phyloP scores from a whole-genome alignment of 2,113 vertebrate species.

The Glareola pratincola region DNA sequence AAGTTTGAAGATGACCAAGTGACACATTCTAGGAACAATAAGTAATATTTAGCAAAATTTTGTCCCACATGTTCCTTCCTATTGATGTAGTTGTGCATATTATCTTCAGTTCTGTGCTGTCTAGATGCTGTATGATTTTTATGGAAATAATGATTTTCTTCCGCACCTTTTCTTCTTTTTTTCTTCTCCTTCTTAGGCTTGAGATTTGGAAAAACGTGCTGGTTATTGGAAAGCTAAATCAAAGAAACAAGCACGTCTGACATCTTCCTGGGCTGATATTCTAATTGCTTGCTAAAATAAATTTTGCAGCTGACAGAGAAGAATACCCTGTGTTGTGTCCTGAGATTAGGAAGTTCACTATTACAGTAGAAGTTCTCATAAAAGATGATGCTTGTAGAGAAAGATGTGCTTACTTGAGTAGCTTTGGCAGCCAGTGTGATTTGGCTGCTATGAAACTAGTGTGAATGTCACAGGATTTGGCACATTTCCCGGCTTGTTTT shows the following conservation, averaged over 20 bases:
- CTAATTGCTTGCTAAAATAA: background rate
- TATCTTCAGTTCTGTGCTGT: background rate
- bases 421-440: background rate
- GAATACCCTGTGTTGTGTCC: background rate
- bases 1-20: background rate
- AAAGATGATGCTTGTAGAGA: background rate
- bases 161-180: background rate
- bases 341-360: background rate
- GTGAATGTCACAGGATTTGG: conserved; percentile 2
- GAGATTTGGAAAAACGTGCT: background rate
- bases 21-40: background rate
- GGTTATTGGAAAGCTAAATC: background rate
- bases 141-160: background rate
- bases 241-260: background rate
- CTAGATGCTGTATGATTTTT: background rate
- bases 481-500: background rate
- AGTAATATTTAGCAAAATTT: background rate
- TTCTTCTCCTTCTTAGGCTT: background rate
- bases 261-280: background rate
- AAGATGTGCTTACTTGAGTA: background rate
- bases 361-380: background rate
- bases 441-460: background rate
- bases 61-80: background rate
- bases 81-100: background rate
- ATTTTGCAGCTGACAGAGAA: background rate